Evolutionary conservation across 2,888 invertebrate genomes (phyloP), one percentile per base, ranked within the genome.

Genomic region (Beris morrisii): DNA sequence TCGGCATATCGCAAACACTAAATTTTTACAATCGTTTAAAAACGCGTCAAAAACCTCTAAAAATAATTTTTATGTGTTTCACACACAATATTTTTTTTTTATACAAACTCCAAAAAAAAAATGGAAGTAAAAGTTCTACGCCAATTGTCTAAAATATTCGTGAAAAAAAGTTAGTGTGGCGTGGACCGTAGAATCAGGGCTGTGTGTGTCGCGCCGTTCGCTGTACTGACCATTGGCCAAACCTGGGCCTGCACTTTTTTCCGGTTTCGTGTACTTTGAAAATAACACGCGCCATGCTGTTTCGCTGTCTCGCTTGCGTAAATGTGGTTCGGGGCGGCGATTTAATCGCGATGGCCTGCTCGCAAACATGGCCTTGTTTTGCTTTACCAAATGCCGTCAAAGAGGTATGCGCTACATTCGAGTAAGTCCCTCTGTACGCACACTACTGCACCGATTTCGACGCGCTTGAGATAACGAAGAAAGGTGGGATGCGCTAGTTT

Each of bases 1-100:
- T 38, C 38, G 38, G 4, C 9, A 9, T 38, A 38, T 38, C 38
- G 38, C 38, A 38, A 38, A 38, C 64, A 69, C 72, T 74, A 73
- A 74, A 75, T 73, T 77, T 77, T 77, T 77, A 77, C 77, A 76
- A 78, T 75, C 79, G 77, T 79, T 79, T 79, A 78, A 79, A 78
- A 78, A 76, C 76, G 75, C 78, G 77, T 79, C 77, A 78, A 79
- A 79, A 76, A 74, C 75, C 74, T 77, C 76, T 76, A 77, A 77
- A 72, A 71, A 74, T 75, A 72, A 72, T 73, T 68, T 65, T 73
- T 72, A 71, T 72, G 75, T 76, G 75, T 76, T 77, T 70, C 77
- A 73, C 73, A 73, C 73, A 71, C 75, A 76, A 74, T 65, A 75
- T 72, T 74, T 76, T 76, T 50, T 61, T 61, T 50, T 61, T 59